Conservation (phyloP, 2,797 vertebrate species). For the Ambastaia sidthimunki region DNA sequence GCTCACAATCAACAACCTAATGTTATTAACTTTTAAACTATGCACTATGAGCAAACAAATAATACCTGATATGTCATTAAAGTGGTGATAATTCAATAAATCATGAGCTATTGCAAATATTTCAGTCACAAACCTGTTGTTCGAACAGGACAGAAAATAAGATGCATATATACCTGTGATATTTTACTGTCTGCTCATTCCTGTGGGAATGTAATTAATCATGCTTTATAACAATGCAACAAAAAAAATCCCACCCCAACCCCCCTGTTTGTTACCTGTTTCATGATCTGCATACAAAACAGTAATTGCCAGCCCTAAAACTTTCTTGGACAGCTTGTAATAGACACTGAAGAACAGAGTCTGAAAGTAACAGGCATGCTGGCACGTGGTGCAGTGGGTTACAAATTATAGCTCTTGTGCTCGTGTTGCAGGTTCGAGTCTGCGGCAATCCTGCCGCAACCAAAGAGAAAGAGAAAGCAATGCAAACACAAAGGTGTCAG, state of each 20-base stretch:
- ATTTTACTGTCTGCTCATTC: neutral
- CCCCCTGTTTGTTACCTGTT: neutral
- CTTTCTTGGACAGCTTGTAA: neutral
- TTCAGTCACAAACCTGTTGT: neutral
- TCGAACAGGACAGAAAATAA: neutral
- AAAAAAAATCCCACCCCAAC: neutral
- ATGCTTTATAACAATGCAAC: conserved; percentile 3
- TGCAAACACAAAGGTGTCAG: conserved; percentile 17
- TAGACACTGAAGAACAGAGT: neutral
- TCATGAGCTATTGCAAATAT: neutral
- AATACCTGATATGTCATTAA: neutral
- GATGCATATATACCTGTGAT: neutral
- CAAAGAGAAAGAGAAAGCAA: neutral
- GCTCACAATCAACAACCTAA: neutral
- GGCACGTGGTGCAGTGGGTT: neutral
- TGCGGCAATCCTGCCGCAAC: neutral
- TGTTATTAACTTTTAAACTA: neutral
- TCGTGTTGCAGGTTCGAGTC: neutral
- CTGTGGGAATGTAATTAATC: conserved; percentile 3
- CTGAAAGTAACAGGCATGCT: too few relatives aligned
- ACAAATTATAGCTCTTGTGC: neutral
- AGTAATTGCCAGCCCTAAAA: neutral
- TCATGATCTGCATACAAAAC: conserved; percentile 18
- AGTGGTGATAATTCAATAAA: neutral
- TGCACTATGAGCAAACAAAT: neutral